A percentile compares a stretch with the other conserved stretches of the same genome.
phyloP scores from a whole-genome alignment of 2,113 vertebrate genomes.

The Coreoperca whiteheadi region DNA sequence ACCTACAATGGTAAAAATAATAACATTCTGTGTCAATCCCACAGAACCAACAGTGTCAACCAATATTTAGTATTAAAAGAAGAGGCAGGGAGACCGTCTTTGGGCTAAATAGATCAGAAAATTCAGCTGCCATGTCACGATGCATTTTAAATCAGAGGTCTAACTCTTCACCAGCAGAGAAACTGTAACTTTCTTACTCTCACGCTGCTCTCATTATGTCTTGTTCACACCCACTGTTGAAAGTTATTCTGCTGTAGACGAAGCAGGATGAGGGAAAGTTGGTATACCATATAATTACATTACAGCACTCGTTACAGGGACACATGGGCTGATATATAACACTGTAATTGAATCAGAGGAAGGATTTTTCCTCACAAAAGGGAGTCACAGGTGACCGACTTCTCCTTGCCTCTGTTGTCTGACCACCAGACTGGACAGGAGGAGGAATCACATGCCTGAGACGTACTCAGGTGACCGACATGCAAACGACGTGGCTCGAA shows the following conservation, averaged over 20 bases:
- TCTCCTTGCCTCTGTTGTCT: slow-evolving; percentile 18
- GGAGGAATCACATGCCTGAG: slow-evolving; percentile 11
- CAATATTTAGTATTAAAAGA: background rate
- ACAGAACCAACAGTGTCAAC: background rate
- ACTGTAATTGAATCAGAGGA: background rate
- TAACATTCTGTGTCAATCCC: background rate
- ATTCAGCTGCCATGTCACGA: background rate
- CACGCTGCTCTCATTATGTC: slow-evolving; percentile 33
- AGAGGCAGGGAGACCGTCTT: background rate
- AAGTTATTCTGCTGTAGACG: background rate
- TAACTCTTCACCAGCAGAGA: slow-evolving; percentile 9
- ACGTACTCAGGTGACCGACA: slow-evolving; percentile 28
- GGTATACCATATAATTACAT: background rate
- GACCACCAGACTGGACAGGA: slow-evolving; percentile 21
- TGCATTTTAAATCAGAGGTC: slow-evolving; percentile 26
- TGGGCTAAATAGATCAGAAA: slow-evolving; percentile 8
- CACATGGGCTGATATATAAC: background rate
- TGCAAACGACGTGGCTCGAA: no score
- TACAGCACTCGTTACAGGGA: background rate
- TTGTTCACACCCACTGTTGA: background rate
- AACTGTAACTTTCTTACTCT: background rate
- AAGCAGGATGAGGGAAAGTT: background rate
- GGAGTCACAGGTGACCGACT: slow-evolving; percentile 31
- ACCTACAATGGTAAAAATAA: background rate
- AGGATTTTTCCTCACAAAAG: background rate